Percentiles rank a stretch among this genome's conserved stretches.
phyloP scores from a whole-genome alignment of 35 echinoderm and acorn worm genomes.

The Apostichopus californicus region DNA sequence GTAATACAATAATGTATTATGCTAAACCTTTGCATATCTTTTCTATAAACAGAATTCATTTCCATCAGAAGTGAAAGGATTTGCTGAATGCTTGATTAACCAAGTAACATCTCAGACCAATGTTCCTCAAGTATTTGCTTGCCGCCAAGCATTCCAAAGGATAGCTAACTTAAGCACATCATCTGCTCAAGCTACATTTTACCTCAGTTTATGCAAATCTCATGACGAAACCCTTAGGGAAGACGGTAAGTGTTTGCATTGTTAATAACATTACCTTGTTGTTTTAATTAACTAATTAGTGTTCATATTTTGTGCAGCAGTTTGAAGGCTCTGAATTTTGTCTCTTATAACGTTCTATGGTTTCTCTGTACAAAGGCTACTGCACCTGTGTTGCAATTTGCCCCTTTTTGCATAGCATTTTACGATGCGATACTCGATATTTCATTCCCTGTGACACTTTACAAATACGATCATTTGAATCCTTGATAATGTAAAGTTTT shows the following conservation, averaged over 20 bases:
- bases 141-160: background rate
- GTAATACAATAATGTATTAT: too few species aligned
- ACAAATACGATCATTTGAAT: too few species aligned
- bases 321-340: too few species aligned
- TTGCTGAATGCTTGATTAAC: background rate
- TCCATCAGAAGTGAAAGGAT: constrained; percentile 5
- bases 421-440: too few species aligned
- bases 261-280: too few species aligned
- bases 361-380: background rate
- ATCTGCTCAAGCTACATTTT: background rate
- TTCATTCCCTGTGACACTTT: too few species aligned
- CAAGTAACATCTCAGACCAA: background rate
- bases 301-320: too few species aligned
- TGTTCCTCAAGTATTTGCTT: background rate
- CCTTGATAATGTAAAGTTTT: too few species aligned
- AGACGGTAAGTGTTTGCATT: background rate
- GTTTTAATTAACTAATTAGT: too few species aligned
- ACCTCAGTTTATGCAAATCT: background rate
- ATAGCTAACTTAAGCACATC: background rate
- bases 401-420: too few species aligned
- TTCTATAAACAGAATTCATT: background rate
- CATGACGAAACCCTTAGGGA: background rate
- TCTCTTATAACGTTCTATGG: too few species aligned
- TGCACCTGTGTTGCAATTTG: too few species aligned
- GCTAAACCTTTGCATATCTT: background rate